Evolutionary conservation across 2,888 invertebrate genomes (phyloP), one percentile per base, ranked within the genome.

Genomic region (Noctua janthe): DNA sequence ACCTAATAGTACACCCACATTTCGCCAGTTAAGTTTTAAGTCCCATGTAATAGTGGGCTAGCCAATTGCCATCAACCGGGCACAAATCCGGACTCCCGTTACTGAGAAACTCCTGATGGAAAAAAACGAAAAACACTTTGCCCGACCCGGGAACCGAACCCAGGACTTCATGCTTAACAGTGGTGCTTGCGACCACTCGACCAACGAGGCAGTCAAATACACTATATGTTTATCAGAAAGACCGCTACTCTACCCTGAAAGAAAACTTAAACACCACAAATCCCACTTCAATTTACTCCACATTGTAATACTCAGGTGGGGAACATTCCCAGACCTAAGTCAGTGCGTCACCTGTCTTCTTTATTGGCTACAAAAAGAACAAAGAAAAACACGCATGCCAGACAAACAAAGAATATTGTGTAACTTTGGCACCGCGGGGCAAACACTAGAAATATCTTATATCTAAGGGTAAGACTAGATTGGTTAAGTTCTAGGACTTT

Each of bases 321-420:
- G 51, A 59, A 84, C 43, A 67, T 76, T 75, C 47, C 20, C 43
- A 73, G 43, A 35, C 51, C 39, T 20, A 13, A 82, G 70, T 39
- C 23, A 29, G 29, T 15, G 49, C 64, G 71, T 86, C 76, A 83
- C 76, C 51, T 76, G 73, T 71, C 59, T 64, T 54, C 69, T 74
- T 74, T 81, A 81, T 83, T 86, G 76, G 64, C 70, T 78, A 78
- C 82, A 70, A 79, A 76, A 54, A 43, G 43, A 83, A 78, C 10
- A 35, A 70, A 62, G 54, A 67, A 23, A 78, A 77, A 86, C 72
- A 75, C 56, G 69, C 39, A 10, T 66, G 72, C 71, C 43, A 72
- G 74, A 80, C 81, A 88, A 86, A 87, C 80, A 88, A 82, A 84
- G 80, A 84, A 84, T 81, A 88, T 87, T 88, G 77, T 83, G 78